These are phyloP conservation scores for Cybosia mesomella DNA, from an alignment of 2,888 invertebrate species.

Conservation along the genomic window DNA sequence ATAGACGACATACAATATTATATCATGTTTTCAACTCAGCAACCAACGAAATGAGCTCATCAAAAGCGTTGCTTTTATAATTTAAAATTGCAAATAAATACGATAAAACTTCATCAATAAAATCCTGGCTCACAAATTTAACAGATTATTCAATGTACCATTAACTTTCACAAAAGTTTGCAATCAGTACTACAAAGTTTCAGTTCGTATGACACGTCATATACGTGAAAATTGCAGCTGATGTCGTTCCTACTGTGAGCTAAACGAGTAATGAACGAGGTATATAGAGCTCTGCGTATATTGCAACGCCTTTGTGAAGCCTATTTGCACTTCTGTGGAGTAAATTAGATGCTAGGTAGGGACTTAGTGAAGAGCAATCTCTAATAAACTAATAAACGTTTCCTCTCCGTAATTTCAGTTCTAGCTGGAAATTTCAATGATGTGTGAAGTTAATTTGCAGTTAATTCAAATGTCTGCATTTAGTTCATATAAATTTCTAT, in stretches of 20 bases:
- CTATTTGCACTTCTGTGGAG: conserved; percentile 22
- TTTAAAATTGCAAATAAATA: conserved; percentile 36
- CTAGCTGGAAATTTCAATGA: not conserved
- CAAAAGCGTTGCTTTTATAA: conserved; percentile 28
- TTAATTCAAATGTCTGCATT: not conserved
- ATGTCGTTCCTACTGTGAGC: conserved; percentile 22
- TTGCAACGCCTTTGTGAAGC: conserved; percentile 20
- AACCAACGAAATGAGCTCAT: conserved; percentile 12
- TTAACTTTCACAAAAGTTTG: conserved; percentile 56
- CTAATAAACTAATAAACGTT: conserved; percentile 13
- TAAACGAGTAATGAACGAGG: conserved; percentile 33
- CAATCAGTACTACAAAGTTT: conserved; percentile 53
- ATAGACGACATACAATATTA: no score
- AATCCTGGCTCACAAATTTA: conserved; percentile 28
- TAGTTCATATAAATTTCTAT: not conserved
- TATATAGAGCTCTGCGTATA: conserved; percentile 7
- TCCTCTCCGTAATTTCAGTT: conserved; percentile 15
- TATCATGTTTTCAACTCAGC: no score
- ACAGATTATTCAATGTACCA: conserved; percentile 41
- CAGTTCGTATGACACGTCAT: conserved; percentile 51
- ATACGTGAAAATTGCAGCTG: conserved; percentile 38
- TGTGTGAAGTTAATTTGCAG: not conserved
- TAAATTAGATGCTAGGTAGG: conserved; percentile 20
- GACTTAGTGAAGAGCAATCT: conserved; percentile 14
- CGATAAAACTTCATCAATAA: conserved; percentile 36